Conservation (phyloP, 1,140 invertebrate species). For the Nymphalis io region DNA sequence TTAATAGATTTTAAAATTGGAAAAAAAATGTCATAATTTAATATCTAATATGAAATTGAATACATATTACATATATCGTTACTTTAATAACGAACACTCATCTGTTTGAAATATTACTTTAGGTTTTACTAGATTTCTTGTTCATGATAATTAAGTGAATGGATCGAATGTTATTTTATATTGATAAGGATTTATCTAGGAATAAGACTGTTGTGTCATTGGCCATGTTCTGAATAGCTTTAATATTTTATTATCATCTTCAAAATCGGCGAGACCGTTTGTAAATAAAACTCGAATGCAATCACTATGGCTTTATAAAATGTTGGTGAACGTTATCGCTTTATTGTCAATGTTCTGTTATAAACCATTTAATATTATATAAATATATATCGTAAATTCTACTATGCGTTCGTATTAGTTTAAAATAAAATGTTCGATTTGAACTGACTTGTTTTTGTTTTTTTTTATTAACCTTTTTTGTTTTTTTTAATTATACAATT, state of each 20-base stretch:
- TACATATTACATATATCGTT: no score
- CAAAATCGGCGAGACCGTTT: constrained; percentile 51
- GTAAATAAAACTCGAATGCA: constrained; percentile 66
- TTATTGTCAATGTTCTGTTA: constrained; percentile 79
- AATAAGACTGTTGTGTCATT: constrained; percentile 70
- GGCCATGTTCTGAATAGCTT: constrained; percentile 75
- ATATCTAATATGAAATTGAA: not conserved
- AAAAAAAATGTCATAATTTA: not conserved
- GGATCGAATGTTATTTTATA: constrained; percentile 46
- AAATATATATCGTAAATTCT: constrained; percentile 79
- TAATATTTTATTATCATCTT: constrained; percentile 67
- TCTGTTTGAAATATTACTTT: constrained; percentile 9
- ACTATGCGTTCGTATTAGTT: constrained; percentile 79
- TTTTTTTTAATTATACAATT: no score
- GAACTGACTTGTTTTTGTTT: constrained; percentile 47
- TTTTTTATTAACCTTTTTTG: not conserved
- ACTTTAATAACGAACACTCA: not conserved
- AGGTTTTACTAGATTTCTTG: not conserved
- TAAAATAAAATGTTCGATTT: constrained; percentile 78
- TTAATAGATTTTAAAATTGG: constrained; percentile 28
- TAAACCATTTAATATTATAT: constrained; percentile 74
- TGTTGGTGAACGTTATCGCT: constrained; percentile 76
- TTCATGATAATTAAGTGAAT: constrained; percentile 45
- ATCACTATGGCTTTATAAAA: constrained; percentile 71
- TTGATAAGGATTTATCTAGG: constrained; percentile 56